Percentiles rank a stretch among this genome's conserved stretches.
Conservation (phyloP, 2,888 invertebrate species). For the Andrena flavipes region DNA sequence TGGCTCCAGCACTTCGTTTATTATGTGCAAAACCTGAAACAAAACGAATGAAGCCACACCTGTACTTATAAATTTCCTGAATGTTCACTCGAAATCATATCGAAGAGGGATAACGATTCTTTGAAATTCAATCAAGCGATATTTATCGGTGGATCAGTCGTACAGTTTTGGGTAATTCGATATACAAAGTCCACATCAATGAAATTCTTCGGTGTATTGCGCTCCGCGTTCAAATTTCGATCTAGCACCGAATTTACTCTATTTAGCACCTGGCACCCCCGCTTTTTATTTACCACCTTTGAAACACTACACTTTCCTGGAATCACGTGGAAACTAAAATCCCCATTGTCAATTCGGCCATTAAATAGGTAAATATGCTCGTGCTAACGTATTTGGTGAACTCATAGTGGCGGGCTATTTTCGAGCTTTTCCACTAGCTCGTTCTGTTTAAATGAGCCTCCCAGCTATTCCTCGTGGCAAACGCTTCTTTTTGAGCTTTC, state of each 20-base stretch:
- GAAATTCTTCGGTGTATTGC: not conserved
- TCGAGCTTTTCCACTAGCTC: too few species aligned
- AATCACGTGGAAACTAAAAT: not conserved
- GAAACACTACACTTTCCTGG: conserved; percentile 10
- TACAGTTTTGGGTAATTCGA: conserved; percentile 13
- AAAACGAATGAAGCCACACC: conserved; percentile 23
- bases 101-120: not conserved
- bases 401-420: too few species aligned
- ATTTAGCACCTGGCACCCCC: not conserved
- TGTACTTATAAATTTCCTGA: too few species aligned
- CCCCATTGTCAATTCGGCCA: not conserved
- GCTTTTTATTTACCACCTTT: conserved; percentile 5
- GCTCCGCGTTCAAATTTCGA: conserved; percentile 7
- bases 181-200: conserved; percentile 17
- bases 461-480: not conserved
- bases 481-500: not conserved
- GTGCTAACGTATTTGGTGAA: too few species aligned
- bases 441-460: too few species aligned
- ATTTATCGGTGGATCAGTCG: conserved; percentile 17
- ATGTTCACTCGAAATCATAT: not conserved
- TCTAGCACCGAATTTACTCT: conserved; percentile 1
- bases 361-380: not conserved
- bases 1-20: conserved; percentile 94
- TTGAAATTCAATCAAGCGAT: not conserved
- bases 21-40: conserved; percentile 93